Conservation (phyloP, 2,888 invertebrate species). For the Tenodera sinensis region DNA sequence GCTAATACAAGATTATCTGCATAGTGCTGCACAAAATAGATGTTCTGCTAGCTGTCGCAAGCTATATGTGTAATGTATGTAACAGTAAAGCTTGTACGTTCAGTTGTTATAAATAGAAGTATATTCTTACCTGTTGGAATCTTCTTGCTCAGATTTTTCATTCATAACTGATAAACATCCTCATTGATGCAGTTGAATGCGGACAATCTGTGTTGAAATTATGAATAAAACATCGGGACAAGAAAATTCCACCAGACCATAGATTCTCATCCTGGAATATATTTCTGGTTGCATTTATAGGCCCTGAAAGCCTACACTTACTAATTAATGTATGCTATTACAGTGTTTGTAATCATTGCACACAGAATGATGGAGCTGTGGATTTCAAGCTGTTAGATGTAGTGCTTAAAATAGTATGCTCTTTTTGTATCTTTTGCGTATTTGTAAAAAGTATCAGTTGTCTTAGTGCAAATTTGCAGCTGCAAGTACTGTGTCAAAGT, state of each 20-base stretch:
- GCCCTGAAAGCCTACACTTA: too few species aligned
- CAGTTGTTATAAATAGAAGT: neutral
- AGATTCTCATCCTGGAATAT: too few species aligned
- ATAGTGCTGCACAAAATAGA: slow-evolving; percentile 13
- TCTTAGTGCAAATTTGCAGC: neutral
- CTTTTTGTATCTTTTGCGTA: neutral
- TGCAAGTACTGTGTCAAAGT: neutral
- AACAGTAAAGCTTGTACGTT: neutral
- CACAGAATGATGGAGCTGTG: neutral
- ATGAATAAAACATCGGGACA: too few species aligned
- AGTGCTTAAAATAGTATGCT: neutral
- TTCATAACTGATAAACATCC: too few species aligned
- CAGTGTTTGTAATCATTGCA: neutral
- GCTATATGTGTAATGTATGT: neutral
- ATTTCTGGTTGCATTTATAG: too few species aligned
- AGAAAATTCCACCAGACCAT: too few species aligned
- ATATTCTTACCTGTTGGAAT: neutral
- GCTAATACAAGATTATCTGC: slow-evolving; percentile 18
- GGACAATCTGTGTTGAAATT: too few species aligned
- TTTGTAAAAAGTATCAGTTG: neutral
- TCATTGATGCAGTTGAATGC: too few species aligned
- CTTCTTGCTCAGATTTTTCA: too few species aligned
- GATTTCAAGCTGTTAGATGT: neutral
- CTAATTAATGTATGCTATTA: neutral
- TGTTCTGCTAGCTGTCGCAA: neutral